Conservation (phyloP, 2,113 vertebrate species). For the Scalopus aquaticus region DNA sequence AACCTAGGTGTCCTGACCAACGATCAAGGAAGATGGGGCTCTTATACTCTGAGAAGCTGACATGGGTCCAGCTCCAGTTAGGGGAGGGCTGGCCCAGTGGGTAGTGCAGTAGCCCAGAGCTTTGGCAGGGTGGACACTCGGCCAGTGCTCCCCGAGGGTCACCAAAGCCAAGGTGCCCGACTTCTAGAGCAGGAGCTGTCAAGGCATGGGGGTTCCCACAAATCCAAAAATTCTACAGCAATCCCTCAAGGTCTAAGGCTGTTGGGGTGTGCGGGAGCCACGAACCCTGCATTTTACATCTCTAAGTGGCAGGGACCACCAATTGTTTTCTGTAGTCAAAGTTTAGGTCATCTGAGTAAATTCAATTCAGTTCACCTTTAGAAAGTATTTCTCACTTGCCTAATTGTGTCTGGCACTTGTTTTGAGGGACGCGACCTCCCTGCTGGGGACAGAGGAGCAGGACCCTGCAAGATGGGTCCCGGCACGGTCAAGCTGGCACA, state of each 20-base stretch:
- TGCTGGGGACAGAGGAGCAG: fast-evolving
- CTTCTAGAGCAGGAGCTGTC: background rate
- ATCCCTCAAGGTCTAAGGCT: too few species aligned
- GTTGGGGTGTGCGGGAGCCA: fast-evolving
- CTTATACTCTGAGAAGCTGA: fast-evolving
- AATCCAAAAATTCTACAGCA: background rate
- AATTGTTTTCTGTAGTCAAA: background rate
- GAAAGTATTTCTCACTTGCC: background rate
- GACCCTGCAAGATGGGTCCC: fast-evolving
- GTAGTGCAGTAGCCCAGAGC: background rate
- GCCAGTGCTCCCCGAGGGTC: background rate
- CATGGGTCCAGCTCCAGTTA: fast-evolving
- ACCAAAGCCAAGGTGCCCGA: fast-evolving
- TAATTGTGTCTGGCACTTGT: fast-evolving
- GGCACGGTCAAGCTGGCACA: too few species aligned
- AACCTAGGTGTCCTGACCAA: background rate
- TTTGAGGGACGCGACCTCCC: fast-evolving
- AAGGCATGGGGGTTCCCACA: background rate
- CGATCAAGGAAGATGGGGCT: fast-evolving
- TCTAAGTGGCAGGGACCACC: background rate
- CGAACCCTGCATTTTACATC: background rate
- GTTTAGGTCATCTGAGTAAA: background rate
- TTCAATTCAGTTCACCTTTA: background rate
- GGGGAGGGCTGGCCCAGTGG: fast-evolving
- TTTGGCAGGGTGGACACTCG: fast-evolving